These are phyloP conservation scores for Zaprionus lineosus DNA, from an alignment of 2,888 invertebrate species.

Conservation along the genomic window DNA sequence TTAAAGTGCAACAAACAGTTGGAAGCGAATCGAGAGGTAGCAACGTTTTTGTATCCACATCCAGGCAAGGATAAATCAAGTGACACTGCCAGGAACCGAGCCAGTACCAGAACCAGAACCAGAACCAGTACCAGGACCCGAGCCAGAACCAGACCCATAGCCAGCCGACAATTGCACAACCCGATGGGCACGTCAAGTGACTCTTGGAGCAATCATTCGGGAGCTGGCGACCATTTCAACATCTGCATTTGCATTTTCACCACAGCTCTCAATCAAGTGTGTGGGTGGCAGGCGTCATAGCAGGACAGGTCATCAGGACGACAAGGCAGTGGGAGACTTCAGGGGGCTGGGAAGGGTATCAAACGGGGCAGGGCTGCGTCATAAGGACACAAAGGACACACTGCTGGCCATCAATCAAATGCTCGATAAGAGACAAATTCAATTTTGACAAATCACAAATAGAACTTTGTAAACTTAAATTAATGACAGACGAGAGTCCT, in stretches of 20 bases:
- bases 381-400: slow-evolving; percentile 14
- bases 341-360: slow-evolving; percentile 16
- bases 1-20: slow-evolving; percentile 47
- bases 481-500: slow-evolving; percentile 51
- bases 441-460: slow-evolving; percentile 77
- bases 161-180: slow-evolving; percentile 38
- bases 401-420: slow-evolving; percentile 65
- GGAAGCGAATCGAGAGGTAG: background rate
- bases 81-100: too few species aligned
- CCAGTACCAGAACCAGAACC: too few species aligned
- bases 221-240: slow-evolving; percentile 19
- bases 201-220: slow-evolving; percentile 19
- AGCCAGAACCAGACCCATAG: too few species aligned
- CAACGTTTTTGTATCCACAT: too few species aligned
- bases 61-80: too few species aligned
- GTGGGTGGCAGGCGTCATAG: slow-evolving; percentile 12
- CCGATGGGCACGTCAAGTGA: slow-evolving; percentile 35
- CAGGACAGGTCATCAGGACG: too few species aligned
- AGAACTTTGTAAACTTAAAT: slow-evolving; percentile 71
- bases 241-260: slow-evolving; percentile 45
- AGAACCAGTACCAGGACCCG: too few species aligned
- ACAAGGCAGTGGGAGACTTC: too few species aligned
- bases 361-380: background rate
- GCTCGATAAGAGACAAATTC: slow-evolving; percentile 69
- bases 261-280: slow-evolving; percentile 43